These are phyloP conservation scores for Episyrphus balteatus DNA, from an alignment of 1,140 invertebrate species.

Conservation along the genomic window DNA sequence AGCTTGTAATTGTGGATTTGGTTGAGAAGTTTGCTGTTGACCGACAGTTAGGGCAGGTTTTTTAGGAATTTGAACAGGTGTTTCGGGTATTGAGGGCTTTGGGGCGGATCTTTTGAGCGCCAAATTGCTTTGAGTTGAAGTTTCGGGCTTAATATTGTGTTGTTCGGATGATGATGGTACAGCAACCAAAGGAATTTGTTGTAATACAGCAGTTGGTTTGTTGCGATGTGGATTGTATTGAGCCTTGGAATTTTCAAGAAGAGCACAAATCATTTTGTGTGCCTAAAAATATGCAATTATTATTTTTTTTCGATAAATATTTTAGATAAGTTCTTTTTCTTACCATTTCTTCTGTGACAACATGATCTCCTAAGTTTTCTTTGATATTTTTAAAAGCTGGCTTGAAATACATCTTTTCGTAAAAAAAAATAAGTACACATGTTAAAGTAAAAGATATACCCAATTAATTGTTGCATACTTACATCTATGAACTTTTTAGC, in stretches of 20 bases:
- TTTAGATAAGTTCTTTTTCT: not conserved
- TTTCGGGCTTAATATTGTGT: not conserved
- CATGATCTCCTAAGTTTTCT: constrained; percentile 30
- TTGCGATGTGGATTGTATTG: constrained; percentile 27
- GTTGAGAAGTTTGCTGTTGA: constrained; percentile 3
- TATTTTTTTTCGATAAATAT: not conserved
- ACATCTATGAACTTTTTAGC: constrained; percentile 50
- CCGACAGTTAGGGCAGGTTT: not conserved
- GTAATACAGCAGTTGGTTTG: constrained; percentile 7
- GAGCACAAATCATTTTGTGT: constrained; percentile 32
- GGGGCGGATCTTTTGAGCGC: constrained; percentile 17
- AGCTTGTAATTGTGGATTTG: constrained; percentile 1
- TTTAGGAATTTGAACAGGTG: not conserved
- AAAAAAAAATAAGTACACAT: not conserved
- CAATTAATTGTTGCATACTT: too few relatives aligned
- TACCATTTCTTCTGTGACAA: constrained; percentile 26
- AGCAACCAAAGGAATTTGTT: constrained; percentile 1
- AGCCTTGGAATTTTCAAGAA: constrained; percentile 31
- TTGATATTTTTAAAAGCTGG: constrained; percentile 34
- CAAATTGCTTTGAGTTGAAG: constrained; percentile 8
- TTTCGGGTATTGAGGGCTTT: constrained; percentile 14
- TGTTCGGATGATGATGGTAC: constrained; percentile 8
- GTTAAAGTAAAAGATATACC: not conserved
- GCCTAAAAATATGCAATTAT: constrained; percentile 9
- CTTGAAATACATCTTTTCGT: constrained; percentile 26